A percentile compares a stretch with the other conserved stretches of the same genome.
These are phyloP conservation scores for Agrenia bidenticulata DNA, from an alignment of 2,888 invertebrate species.

Conservation along the genomic window DNA sequence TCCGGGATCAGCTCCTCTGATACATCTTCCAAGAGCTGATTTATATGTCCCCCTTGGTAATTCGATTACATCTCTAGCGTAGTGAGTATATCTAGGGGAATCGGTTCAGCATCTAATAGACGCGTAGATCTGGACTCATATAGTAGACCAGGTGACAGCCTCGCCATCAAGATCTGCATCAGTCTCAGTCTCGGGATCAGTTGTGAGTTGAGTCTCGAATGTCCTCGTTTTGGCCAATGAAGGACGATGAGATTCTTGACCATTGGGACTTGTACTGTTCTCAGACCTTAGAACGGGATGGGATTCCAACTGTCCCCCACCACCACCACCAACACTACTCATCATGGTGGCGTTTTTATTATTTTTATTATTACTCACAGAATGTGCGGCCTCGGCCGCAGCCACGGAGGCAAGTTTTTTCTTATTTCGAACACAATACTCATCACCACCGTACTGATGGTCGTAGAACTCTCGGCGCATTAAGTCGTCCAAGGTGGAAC, in stretches of 20 bases:
- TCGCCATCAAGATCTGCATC: constrained; percentile 40
- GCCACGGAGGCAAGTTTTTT: constrained; percentile 31
- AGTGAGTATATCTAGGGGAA: neutral
- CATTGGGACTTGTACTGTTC: constrained; percentile 5
- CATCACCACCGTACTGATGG: constrained; percentile 83
- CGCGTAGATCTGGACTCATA: constrained; percentile 3
- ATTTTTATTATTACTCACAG: constrained; percentile 30
- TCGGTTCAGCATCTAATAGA: neutral
- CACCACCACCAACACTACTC: constrained; percentile 15
- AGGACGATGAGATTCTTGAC: constrained; percentile 12
- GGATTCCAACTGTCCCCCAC: constrained; percentile 29
- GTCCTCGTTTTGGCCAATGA: constrained; percentile 23
- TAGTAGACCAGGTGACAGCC: constrained; percentile 38
- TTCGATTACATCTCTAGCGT: constrained; percentile 13
- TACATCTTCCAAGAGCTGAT: constrained; percentile 4
- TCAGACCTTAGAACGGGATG: neutral
- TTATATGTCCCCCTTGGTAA: constrained; percentile 18
- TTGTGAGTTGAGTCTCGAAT: constrained; percentile 43
- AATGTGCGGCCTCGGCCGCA: constrained; percentile 1
- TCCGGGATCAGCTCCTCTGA: too few relatives aligned
- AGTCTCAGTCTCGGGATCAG: constrained; percentile 43
- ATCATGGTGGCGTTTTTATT: constrained; percentile 27
- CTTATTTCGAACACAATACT: constrained; percentile 43
- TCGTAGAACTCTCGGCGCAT: constrained; percentile 91
- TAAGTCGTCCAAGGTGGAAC: constrained; percentile 83